Evolutionary conservation across 1,140 invertebrate species (phyloP).

Genomic region (Aphelinus atriplicis): DNA sequence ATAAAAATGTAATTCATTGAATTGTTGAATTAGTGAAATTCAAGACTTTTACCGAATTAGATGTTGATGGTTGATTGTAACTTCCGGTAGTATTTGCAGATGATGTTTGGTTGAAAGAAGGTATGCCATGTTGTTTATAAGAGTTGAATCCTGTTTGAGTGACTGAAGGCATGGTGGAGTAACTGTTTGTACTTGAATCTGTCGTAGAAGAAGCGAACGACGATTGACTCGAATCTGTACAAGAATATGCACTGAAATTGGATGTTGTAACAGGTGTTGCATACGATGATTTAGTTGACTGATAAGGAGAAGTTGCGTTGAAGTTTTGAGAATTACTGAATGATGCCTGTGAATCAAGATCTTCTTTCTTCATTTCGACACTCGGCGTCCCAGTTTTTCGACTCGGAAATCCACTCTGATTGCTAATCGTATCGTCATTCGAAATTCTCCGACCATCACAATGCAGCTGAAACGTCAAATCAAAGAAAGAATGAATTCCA

Average conservation of each 20-base stretch:
- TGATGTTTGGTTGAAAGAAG: conserved; percentile 60
- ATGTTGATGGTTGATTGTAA: conserved; percentile 60
- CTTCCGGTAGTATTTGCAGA: conserved; percentile 53
- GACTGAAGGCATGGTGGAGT: conserved; percentile 56
- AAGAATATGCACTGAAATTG: conserved; percentile 59
- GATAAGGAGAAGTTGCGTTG: conserved; percentile 53
- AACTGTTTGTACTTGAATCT: conserved; percentile 58
- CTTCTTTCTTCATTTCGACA: conserved; percentile 57
- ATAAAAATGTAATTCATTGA: too few species aligned
- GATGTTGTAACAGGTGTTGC: conserved; percentile 55
- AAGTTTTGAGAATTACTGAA: conserved; percentile 55
- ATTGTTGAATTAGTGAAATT: too few species aligned
- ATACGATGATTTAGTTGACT: conserved; percentile 60
- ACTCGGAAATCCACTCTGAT: conserved; percentile 53
- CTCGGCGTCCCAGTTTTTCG: conserved; percentile 49
- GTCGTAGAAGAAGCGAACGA: conserved; percentile 54
- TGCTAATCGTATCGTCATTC: conserved; percentile 55
- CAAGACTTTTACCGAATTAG: conserved; percentile 53
- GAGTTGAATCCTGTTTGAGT: conserved; percentile 59
- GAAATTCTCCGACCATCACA: conserved; percentile 54
- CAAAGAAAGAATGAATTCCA: neutral
- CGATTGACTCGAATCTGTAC: conserved; percentile 55
- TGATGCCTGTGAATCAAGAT: conserved; percentile 57
- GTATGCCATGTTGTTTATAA: conserved; percentile 61
- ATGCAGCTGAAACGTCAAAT: conserved; percentile 49